Percentiles rank a stretch among this genome's conserved stretches.
Evolutionary conservation across 2,797 vertebrate species (phyloP).

Genomic region (Danio tinwini): DNA sequence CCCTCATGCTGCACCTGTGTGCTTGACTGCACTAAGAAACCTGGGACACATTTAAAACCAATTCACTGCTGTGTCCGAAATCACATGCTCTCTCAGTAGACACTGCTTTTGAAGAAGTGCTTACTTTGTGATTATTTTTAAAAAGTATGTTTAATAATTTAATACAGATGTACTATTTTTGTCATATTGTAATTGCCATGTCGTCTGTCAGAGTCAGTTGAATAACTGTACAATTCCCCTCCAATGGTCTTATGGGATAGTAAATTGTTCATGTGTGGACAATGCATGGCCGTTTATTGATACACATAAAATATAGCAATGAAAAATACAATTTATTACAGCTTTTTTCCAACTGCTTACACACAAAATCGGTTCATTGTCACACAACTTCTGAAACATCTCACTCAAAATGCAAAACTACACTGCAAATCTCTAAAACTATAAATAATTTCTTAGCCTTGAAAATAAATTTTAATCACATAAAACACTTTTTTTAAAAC

Average conservation of each 20-base stretch:
- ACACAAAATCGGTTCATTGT: no score
- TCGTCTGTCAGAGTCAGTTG: background rate
- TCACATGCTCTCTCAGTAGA: background rate
- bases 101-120: background rate
- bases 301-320: no score
- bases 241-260: background rate
- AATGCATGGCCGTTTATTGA: no score
- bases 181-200: background rate
- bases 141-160: background rate
- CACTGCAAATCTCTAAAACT: no score
- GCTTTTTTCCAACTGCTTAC: no score
- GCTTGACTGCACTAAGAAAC: conserved; percentile 42
- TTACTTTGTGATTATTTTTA: background rate
- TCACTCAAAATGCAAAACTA: no score
- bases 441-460: no score
- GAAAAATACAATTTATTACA: no score
- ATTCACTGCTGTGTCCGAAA: background rate
- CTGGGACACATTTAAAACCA: conserved; percentile 22
- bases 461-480: no score
- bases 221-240: background rate
- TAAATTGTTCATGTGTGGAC: no score
- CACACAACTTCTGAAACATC: no score
- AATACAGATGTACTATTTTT: background rate
- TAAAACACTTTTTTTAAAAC: no score
- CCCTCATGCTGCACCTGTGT: conserved; percentile 43